Evolutionary conservation across 2,797 vertebrate species (phyloP), one percentile per base, ranked within the genome.

Genomic region (Diceros bicornis): DNA sequence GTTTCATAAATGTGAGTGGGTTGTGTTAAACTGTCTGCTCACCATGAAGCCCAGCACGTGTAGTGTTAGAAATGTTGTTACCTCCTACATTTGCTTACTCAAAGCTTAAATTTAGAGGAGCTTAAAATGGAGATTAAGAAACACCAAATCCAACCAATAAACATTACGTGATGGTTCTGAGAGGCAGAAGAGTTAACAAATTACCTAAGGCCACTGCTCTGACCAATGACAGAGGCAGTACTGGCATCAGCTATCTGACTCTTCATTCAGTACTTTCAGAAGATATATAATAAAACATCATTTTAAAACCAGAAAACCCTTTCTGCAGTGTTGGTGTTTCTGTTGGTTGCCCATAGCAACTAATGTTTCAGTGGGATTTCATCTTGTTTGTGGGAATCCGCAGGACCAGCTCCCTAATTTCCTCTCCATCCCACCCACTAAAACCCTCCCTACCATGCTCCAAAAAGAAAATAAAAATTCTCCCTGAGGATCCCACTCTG

Each of bases 71-170:
- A 92, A 82, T 91, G 21, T 68, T 55, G 5, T 72, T 89, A 78
- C 25, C 27, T 87, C 32, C 27, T 41, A 68, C 55, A 21, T 89
- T 91, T 95, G 86, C 91, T 97, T 94, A 93, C 71, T 57, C 0
- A 0, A 79, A 78, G 66, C 83, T 96, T 95, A 97, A 96, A 89
- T 96, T 93, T 61, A 97, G 87, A 95, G 50, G 61, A 91, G 44
- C 55, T 95, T 94, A 94, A 97, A 95, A 89, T 91, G 55, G 55
- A 93, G 57, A 74, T 79, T 96, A 27, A 93, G 93, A 95, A 96
- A 71, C 7, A 57, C 83, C 68, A 97, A 3, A 14, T 92, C 25
- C 13, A 94, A 37, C 61, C 25, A 91, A 71, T 10, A 91, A 79
- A 85, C 74, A 72, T 89, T 91, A 66, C 23, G 17, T 74, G 52